Evolutionary conservation across 1,140 invertebrate genomes (phyloP), one percentile per base, ranked within the genome.

Genomic region (Epicauta chinensis): DNA sequence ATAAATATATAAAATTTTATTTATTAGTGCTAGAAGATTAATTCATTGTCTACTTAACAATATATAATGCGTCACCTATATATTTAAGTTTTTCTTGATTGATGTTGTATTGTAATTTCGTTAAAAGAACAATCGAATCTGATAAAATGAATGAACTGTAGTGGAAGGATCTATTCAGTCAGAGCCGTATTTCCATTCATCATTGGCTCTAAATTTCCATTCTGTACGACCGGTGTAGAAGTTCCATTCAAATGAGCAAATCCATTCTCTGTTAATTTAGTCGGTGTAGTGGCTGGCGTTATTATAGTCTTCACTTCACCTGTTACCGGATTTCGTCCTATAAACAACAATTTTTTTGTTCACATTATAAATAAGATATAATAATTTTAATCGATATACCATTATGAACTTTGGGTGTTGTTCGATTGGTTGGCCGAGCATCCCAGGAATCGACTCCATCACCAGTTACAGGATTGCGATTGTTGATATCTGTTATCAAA

Each of bases 391-490:
- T n/a, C n/a, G n/a, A n/a, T n/a, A n/a, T 54, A 63, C 60, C 63
- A 55, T 57, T 62, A 15, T 51, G 48, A 11, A 62, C 42, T 52
- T 54, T 53, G 10, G 66, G 57, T 47, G 57, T 54, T 36, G 37
- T 61, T 15, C 45, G 49, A 40, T 54, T 58, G 7, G 37, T 30
- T 50, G 57, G 55, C 40, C 45, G 55, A 29, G 49, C 39, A 43
- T 70, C 67, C 62, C 60, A 69, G 17, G 67, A 64, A 17, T 70
- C 67, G 60, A 79, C 71, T 61, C 76, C 77, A 59, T 77, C 71
- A 62, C 77, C 77, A 61, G 77, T 79, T 51, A 79, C 77, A 48
- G 75, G 75, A 65, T 77, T 79, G 61, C 76, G 75, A 38, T 63
- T 62, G 30, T 52, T 64, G 11, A 67, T 61, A 61, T 69, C 67